Percentiles rank a stretch among this genome's conserved stretches.
Evolutionary conservation across 2,888 invertebrate species (phyloP).

Genomic region (Steromphala cineraria): DNA sequence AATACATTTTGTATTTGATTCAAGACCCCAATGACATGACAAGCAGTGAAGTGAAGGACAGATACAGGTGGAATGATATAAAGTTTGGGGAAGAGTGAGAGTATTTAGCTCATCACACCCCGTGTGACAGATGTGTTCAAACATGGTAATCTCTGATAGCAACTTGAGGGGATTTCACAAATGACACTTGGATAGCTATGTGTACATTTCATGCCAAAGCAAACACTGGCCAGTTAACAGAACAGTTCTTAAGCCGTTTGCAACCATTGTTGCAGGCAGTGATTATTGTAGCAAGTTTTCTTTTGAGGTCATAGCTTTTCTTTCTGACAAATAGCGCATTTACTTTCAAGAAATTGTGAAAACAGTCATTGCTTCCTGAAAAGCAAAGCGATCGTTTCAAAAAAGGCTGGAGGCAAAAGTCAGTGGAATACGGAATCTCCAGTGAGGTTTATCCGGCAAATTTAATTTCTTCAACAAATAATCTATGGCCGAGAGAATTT

Average conservation of each 20-base stretch:
- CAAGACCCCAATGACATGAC: too few species aligned
- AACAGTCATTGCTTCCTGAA: conserved; percentile 30
- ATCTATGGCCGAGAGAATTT: conserved; percentile 30
- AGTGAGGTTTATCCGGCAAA: conserved; percentile 27
- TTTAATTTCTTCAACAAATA: conserved; percentile 44
- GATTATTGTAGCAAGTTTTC: conserved; percentile 18
- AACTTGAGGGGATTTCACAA: background rate
- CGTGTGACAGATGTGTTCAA: conserved; percentile 10
- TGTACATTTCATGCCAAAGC: background rate
- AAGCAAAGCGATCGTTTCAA: background rate
- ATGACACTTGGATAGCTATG: background rate
- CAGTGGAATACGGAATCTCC: background rate
- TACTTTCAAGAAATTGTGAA: conserved; percentile 40
- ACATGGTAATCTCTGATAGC: conserved; percentile 5
- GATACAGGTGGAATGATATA: too few species aligned
- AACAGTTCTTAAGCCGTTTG: conserved; percentile 9
- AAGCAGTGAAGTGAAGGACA: too few species aligned
- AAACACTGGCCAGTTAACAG: conserved; percentile 4
- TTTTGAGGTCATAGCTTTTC: conserved; percentile 23
- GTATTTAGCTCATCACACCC: background rate
- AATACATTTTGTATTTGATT: too few species aligned
- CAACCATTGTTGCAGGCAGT: background rate
- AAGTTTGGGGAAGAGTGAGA: too few species aligned
- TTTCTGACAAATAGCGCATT: conserved; percentile 34
- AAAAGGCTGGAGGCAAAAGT: conserved; percentile 18